Base-by-base conservation (phyloP, 1,140 invertebrate genomes). In the Drosophila eugracilis region DNA sequence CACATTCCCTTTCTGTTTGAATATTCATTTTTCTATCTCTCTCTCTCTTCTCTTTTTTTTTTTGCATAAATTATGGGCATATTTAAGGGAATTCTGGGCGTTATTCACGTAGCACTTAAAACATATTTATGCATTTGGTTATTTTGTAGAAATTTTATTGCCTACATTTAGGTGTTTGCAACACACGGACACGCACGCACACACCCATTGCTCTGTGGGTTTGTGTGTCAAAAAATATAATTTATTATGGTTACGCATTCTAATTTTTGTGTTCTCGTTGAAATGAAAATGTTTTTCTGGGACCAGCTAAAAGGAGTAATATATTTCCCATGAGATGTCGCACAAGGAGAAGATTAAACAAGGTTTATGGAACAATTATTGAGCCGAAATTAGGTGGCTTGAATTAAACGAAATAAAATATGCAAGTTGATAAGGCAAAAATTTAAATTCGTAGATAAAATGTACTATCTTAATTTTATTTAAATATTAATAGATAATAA, bases 71-170 rank as follows among this genome's bases (percentile, higher is more conserved):
- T 79, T 79, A 71, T 59, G 28, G 49, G 37, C 34, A 30, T 44
- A 63, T 78, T 79, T 70, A 70, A 59, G 58, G 54, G 48, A 32
- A 41, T 72, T 47, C 52, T 28, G 15, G 28, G 52, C 62, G 19
- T 47, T 34, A 65, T 57, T 34, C 65, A 39, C 44, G 41, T 63
- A 47, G 50, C 47, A 66, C 47, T 63, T 53, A 71, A 74, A 72
- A 73, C 63, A 71, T 67, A 67, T 79, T 69, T 73, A 69, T 74
- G 77, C 47, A 78, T 77, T 74, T 32, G 48, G 44, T 60, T 72
- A 58, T 73, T 66, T 72, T 73, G 71, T 48, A 15, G 47, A 42
- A 54, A 30, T 75, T 69, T 75, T 75, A 75, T 76, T 60, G 63
- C 62, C 48, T 53, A 62, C 48, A 49, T 54, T 55, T 75, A 58